Base-by-base conservation (phyloP, 2,888 invertebrate species). In the Hydrotaea cyrtoneurina region DNA sequence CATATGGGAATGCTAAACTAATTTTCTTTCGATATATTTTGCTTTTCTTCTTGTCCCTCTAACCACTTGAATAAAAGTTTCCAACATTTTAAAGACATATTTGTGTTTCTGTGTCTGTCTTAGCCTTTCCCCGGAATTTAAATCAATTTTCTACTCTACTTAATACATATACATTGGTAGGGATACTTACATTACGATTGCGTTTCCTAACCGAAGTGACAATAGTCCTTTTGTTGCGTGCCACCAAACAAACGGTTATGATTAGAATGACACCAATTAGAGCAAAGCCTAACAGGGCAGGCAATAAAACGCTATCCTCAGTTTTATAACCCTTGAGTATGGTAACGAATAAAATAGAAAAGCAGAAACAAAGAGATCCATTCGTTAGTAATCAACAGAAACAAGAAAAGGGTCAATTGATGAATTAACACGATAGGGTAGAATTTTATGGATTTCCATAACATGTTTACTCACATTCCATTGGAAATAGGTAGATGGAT, bases 401-500 rank as follows among this genome's bases (percentile, higher is more conserved):
- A 31, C 23, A 0, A 17, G 55, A 80, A 80, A 50, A 39, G 43
- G 15, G 21, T 31, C 17, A 66, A 31, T 55, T 19, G 19, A n/a
- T 23, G 26, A 0, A 43, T 66, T 39, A 43, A 43, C 59, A 59
- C 26, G 59, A 23, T 26, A 59, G 13, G 59, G 7, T 15, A 36
- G 15, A 2, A 43, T 15, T 23, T 15, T 13, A 53, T 19, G 1
- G n/a, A 21, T 55, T 39, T 23, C 26, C 7, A 8, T 39, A 31
- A 31, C 31, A 31, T 31, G 31, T 31, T 46, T 71, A 93, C 94
- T 93, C 90, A 95, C 95, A 92, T 94, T 94, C 95, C 95, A 95
- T 91, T 94, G 94, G 89, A 95, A 94, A 90, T 94, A 94, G 19
- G 95, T 94, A 36, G 95, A 94, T 46, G 95, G 93, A 90, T 95